Evolutionary conservation across 2,888 invertebrate species (phyloP).

Genomic region (Octodonta nipae): DNA sequence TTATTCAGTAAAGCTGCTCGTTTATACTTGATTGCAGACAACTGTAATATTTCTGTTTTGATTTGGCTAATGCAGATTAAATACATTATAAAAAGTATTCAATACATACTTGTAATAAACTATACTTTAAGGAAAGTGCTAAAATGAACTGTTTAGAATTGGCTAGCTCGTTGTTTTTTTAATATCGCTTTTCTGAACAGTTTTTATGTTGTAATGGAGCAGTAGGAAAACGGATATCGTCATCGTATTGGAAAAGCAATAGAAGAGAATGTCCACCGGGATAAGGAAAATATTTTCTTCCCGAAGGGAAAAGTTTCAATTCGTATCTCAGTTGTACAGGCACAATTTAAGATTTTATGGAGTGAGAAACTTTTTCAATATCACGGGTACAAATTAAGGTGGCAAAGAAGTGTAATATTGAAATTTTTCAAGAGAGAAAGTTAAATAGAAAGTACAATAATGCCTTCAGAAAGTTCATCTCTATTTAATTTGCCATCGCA

Average conservation of each 20-base stretch:
- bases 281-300: slow-evolving; percentile 31
- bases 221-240: slow-evolving; percentile 14
- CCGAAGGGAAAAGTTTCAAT: slow-evolving; percentile 28
- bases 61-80: too few relatives aligned
- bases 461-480: too few relatives aligned
- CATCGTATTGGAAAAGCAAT: slow-evolving; percentile 28
- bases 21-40: too few relatives aligned
- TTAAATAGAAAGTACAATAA: too few relatives aligned
- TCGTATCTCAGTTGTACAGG: slow-evolving; percentile 29
- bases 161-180: slow-evolving; percentile 13
- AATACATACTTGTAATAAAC: slow-evolving; percentile 3
- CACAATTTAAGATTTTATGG: slow-evolving; percentile 31
- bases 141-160: slow-evolving; percentile 11
- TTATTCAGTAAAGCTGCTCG: too few relatives aligned
- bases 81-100: too few relatives aligned
- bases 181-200: slow-evolving; percentile 17
- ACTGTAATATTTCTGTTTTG: too few relatives aligned
- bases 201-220: slow-evolving; percentile 25
- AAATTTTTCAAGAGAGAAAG: too few relatives aligned
- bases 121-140: slow-evolving; percentile 10
- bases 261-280: slow-evolving; percentile 29
- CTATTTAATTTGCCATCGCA: too few relatives aligned
- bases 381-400: too few relatives aligned
- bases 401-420: too few relatives aligned
- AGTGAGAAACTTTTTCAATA: slow-evolving; percentile 11